phyloP scores from a whole-genome alignment of 1,140 invertebrate species.

The Heliothis virescens region DNA sequence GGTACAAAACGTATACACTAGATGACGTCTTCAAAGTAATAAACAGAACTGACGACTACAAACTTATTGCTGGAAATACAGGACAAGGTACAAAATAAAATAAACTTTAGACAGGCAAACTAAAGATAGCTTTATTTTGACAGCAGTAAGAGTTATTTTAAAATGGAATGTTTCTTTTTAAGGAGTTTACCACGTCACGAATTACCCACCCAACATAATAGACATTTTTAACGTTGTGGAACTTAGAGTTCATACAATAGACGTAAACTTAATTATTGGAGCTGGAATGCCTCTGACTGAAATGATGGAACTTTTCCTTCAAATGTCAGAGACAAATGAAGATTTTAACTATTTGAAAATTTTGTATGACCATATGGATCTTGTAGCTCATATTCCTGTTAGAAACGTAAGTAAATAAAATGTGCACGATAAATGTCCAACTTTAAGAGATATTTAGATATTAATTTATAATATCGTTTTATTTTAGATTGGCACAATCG shows the following conservation, averaged over 20 bases:
- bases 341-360: slow-evolving; percentile 82
- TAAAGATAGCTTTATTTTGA: too few species aligned
- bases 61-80: slow-evolving; percentile 77
- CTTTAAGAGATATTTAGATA: too few species aligned
- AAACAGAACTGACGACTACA: slow-evolving; percentile 63
- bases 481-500: slow-evolving; percentile 90
- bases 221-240: slow-evolving; percentile 90
- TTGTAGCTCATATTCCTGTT: slow-evolving; percentile 91
- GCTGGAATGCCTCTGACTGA: slow-evolving; percentile 89
- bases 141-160: too few species aligned
- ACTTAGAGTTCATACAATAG: slow-evolving; percentile 87
- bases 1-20: slow-evolving; percentile 86
- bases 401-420: slow-evolving; percentile 85
- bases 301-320: slow-evolving; percentile 88
- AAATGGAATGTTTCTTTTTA: slow-evolving; percentile 47
- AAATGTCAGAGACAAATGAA: slow-evolving; percentile 83
- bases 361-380: slow-evolving; percentile 87
- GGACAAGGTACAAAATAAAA: slow-evolving; percentile 70
- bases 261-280: slow-evolving; percentile 87
- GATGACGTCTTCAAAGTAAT: slow-evolving; percentile 75
- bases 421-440: too few species aligned
- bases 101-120: too few species aligned
- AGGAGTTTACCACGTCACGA: slow-evolving; percentile 79
- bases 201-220: slow-evolving; percentile 87
- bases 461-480: too few species aligned